phyloP scores from a whole-genome alignment of 1,140 invertebrate genomes.

The Nilaparvata lugens region DNA sequence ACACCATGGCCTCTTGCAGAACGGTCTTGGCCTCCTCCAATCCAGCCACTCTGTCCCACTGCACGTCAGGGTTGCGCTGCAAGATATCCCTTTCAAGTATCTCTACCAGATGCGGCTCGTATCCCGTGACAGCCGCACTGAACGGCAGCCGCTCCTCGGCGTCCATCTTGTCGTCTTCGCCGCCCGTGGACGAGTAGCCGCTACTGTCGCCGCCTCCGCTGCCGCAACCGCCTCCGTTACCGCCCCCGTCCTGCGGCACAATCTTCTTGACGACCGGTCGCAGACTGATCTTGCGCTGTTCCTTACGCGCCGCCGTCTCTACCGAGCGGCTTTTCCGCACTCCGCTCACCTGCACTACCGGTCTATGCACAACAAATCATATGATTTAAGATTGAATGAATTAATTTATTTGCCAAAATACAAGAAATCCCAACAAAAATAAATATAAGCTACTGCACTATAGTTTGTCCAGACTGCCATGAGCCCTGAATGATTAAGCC shows the following conservation, averaged over 20 bases:
- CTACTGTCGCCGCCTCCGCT: constrained; percentile 15
- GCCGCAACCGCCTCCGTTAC: neutral
- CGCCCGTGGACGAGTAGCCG: constrained; percentile 7
- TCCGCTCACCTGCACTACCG: constrained; percentile 11
- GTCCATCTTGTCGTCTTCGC: constrained; percentile 5
- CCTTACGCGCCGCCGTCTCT: neutral
- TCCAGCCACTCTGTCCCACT: constrained; percentile 55
- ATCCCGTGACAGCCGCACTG: constrained; percentile 59
- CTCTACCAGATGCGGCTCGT: constrained; percentile 70
- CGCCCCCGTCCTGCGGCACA: neutral
- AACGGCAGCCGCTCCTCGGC: constrained; percentile 46
- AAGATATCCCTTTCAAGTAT: constrained; percentile 57
- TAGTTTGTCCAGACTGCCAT: no score
- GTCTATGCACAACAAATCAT: neutral
- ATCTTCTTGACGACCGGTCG: constrained; percentile 21
- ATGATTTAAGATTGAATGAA: no score
- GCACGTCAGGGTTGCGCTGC: constrained; percentile 44
- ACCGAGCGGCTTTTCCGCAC: constrained; percentile 22
- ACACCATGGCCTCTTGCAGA: constrained; percentile 59
- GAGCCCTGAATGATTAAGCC: no score
- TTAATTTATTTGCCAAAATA: no score
- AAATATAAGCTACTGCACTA: no score
- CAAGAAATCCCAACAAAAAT: no score
- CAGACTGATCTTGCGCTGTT: constrained; percentile 19
- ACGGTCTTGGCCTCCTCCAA: constrained; percentile 55